Base-by-base conservation (phyloP, 2,888 invertebrate genomes). In the Synergus gifuensis region DNA sequence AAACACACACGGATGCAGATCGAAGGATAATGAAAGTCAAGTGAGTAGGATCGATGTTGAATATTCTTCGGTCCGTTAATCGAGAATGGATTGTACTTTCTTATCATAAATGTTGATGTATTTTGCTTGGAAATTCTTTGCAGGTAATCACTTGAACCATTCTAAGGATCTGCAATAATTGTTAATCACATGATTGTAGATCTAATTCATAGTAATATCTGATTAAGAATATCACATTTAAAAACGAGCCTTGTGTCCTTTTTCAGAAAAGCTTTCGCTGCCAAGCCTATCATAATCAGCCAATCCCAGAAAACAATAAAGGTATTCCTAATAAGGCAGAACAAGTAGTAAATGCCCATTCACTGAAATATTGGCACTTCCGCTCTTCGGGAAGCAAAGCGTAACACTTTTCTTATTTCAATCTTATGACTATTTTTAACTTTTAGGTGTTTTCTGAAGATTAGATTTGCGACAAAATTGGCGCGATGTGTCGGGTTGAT, bases 1-100 rank as follows among this genome's bases (percentile, higher is more conserved):
- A 73, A 73, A 73, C 36, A 73, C 54, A 73, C 49, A 54, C 54
- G 49, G 36, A 73, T 73, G 36, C 73, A 73, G 73, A 73, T 73
- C 69, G 28, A 49, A 14, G 69, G 69, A 69, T 69, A 69, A 69
- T 69, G 69, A 69, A 69, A 69, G 69, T 73, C 73, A 49, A 73
- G 36, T 73, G 49, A 73, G 54, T 73, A 54, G 28, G 28, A 54
- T 67, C 18, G 22, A 67, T 44, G 46, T 46, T 36, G 16, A 36
- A 54, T 73, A 54, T 73, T 54, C 54, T 36, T 14, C 5, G 36
- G 36, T 73, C 54, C 54, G 73, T 54, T 73, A 54, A 73, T 36
- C 73, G 54, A 36, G 36, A 73, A 46, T 28, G 46, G 46, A 69
- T 69, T 69, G 22, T 69, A 49, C 28, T 69, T 69, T 69, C 49